Conservation (phyloP, 1,140 invertebrate species). For the Helicorthomorpha holstii region DNA sequence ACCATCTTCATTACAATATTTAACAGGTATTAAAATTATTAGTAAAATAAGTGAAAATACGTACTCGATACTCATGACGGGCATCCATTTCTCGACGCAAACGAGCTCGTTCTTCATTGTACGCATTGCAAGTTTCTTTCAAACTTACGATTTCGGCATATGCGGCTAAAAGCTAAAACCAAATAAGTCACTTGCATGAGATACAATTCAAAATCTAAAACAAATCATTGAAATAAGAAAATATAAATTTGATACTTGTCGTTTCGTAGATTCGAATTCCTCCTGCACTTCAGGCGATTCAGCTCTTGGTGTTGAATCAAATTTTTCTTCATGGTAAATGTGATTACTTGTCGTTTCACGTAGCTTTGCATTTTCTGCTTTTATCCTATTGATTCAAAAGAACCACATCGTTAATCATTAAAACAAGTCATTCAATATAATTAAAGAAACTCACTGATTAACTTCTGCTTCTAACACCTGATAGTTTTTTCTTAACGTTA, state of each 20-base stretch:
- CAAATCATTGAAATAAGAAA: too few relatives aligned
- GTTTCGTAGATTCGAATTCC: too few relatives aligned
- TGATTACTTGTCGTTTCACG: too few relatives aligned
- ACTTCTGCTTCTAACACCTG: conserved; percentile 25
- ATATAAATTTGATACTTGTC: too few relatives aligned
- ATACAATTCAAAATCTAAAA: too few relatives aligned
- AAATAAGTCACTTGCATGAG: not conserved
- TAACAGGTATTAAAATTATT: not conserved
- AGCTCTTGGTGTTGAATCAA: too few relatives aligned
- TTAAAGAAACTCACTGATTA: conserved; percentile 20
- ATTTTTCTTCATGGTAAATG: too few relatives aligned
- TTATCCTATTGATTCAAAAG: conserved; percentile 4
- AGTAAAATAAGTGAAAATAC: not conserved
- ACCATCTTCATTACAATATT: not conserved
- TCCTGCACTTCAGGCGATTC: too few relatives aligned
- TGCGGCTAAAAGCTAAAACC: conserved; percentile 8
- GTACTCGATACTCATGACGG: conserved; percentile 8
- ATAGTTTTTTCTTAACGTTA: conserved; percentile 20
- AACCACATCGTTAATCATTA: conserved; percentile 13
- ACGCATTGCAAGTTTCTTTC: conserved; percentile 10
- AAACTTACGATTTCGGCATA: conserved; percentile 10
- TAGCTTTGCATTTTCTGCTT: conserved; percentile 15
- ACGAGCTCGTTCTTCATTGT: conserved; percentile 9
- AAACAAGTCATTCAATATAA: not conserved
- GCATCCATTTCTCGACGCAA: conserved; percentile 8